phyloP scores from a whole-genome alignment of 2,888 invertebrate species.

The Andrena fulva region DNA sequence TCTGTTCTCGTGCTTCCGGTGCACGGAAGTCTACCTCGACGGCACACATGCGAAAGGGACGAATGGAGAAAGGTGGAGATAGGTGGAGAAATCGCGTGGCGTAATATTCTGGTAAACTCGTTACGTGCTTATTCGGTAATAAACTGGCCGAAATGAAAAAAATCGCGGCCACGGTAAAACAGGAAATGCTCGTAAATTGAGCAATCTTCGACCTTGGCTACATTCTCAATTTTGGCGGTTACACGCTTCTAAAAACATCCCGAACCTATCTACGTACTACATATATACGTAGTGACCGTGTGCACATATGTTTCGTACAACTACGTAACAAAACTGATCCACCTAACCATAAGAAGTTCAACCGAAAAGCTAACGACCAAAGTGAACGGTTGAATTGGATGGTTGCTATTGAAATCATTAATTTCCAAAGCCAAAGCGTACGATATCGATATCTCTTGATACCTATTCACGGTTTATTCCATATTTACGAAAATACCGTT shows the following conservation, averaged over 20 bases:
- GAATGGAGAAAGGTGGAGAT: neutral
- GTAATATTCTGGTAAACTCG: slow-evolving; percentile 33
- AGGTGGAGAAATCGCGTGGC: neutral
- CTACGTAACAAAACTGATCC: neutral
- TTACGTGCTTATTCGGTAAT: slow-evolving; percentile 39
- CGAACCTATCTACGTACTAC: neutral
- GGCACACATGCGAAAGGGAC: neutral
- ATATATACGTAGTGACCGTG: neutral
- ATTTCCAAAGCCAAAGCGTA: neutral
- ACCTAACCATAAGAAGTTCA: neutral
- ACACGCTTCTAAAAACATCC: slow-evolving; percentile 37
- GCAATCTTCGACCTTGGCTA: slow-evolving; percentile 24
- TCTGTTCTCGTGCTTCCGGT: neutral
- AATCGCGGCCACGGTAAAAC: neutral
- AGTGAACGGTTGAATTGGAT: neutral
- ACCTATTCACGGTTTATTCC: neutral
- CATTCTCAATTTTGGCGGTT: slow-evolving; percentile 42
- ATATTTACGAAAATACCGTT: no score
- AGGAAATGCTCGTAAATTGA: slow-evolving; percentile 5
- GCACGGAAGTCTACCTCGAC: neutral
- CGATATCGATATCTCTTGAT: neutral
- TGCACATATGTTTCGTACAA: slow-evolving; percentile 3
- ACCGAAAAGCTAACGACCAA: neutral
- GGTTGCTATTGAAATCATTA: neutral
- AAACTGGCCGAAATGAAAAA: slow-evolving; percentile 28